phyloP scores from a whole-genome alignment of 2,888 invertebrate species.

The Hyppa rectilinea region DNA sequence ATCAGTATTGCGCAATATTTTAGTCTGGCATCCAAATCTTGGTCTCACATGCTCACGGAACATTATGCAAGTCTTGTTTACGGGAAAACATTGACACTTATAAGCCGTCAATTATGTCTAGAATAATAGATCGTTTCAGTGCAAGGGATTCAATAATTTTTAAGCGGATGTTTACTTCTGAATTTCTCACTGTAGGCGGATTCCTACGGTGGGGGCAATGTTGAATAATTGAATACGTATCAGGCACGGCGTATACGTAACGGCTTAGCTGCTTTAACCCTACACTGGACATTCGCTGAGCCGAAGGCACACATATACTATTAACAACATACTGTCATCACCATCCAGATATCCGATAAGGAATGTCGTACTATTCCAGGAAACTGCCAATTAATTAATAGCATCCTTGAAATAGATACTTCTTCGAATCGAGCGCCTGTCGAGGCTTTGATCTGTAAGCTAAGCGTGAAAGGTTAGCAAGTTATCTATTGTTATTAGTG shows the following conservation, averaged over 20 bases:
- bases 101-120: too few relatives aligned
- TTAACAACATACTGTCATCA: not conserved
- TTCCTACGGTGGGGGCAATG: not conserved
- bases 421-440: conserved; percentile 2
- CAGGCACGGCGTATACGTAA: not conserved
- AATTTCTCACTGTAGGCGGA: too few relatives aligned
- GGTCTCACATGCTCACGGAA: too few relatives aligned
- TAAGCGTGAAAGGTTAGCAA: not conserved
- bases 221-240: not conserved
- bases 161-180: too few relatives aligned
- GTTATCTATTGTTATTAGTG: not conserved
- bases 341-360: not conserved
- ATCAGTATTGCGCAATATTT: too few relatives aligned
- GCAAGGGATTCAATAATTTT: too few relatives aligned
- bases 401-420: not conserved
- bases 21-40: too few relatives aligned
- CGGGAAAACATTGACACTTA: too few relatives aligned
- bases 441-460: not conserved
- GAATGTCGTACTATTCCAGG: conserved; percentile 5
- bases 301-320: not conserved
- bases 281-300: not conserved
- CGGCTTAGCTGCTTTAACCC: not conserved
- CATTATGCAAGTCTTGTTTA: too few relatives aligned
- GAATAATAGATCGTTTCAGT: too few relatives aligned
- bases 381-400: conserved; percentile 21